Conservation (phyloP, 1,140 invertebrate species). For the Dinothrombium tinctorium region DNA sequence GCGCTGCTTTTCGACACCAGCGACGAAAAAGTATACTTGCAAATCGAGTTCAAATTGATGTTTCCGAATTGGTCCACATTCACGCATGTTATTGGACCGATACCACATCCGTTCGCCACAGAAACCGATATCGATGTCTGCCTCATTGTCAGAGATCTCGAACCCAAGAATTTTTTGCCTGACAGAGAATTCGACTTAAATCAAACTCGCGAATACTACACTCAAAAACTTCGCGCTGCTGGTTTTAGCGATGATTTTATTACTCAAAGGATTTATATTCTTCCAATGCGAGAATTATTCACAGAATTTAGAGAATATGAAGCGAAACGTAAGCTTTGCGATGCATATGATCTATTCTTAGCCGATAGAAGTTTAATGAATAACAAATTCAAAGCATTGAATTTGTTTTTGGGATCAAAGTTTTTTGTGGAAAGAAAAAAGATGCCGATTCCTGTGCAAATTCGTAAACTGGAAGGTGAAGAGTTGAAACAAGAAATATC, state of each 20-base stretch:
- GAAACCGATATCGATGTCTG: not conserved
- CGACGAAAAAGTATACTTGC: conserved; percentile 2
- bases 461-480: not conserved
- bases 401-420: not conserved
- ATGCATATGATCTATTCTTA: conserved; percentile 21
- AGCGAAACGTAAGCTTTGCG: conserved; percentile 19
- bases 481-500: not conserved
- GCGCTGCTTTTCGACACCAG: no score
- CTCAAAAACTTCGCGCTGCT: not conserved
- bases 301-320: conserved; percentile 22
- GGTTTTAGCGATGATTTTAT: not conserved
- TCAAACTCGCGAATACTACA: not conserved
- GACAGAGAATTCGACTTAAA: conserved; percentile 2
- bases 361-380: conserved; percentile 16
- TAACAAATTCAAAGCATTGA: conserved; percentile 2
- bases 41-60: not conserved
- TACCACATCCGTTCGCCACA: not conserved
- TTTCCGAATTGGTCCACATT: not conserved
- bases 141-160: not conserved
- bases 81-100: not conserved
- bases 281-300: conserved; percentile 21
- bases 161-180: not conserved
- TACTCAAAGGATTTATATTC: conserved; percentile 11
- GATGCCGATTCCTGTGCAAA: not conserved
- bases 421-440: not conserved